phyloP scores from a whole-genome alignment of 2,888 invertebrate species.

The Chrysopilus asiliformis region DNA sequence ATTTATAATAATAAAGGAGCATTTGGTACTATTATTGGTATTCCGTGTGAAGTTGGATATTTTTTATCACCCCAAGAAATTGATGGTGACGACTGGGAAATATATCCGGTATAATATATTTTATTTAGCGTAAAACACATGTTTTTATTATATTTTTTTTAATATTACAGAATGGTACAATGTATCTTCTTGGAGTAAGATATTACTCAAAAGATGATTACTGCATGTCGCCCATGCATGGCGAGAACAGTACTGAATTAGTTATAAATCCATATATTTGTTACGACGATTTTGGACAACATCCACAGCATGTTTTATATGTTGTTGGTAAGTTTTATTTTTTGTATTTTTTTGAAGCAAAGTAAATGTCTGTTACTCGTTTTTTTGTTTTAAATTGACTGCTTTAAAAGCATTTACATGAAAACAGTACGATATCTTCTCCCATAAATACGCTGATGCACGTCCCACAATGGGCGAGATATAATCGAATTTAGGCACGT shows the following conservation, averaged over 20 bases:
- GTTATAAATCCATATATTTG: conserved; percentile 28
- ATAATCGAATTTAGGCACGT: no score
- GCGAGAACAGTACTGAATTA: conserved; percentile 19
- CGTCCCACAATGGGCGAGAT: no score
- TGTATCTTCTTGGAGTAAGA: conserved; percentile 19
- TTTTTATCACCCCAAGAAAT: conserved; percentile 18
- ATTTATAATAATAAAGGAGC: conserved; percentile 15
- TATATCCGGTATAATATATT: conserved; percentile 25
- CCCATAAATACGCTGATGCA: no score
- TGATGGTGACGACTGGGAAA: conserved; percentile 19
- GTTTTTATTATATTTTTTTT: no score
- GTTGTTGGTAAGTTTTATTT: conserved; percentile 22
- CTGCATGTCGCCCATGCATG: conserved; percentile 23
- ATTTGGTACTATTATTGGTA: conserved; percentile 4
- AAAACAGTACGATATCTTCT: no score
- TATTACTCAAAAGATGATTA: conserved; percentile 24
- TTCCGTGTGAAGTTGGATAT: conserved; percentile 21
- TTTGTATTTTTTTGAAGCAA: not conserved
- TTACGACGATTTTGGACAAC: conserved; percentile 11
- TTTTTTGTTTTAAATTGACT: not conserved
- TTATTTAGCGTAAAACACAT: no score
- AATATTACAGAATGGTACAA: conserved; percentile 29
- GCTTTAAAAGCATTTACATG: no score
- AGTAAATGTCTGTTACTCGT: not conserved
- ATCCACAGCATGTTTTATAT: conserved; percentile 25